A percentile compares a stretch with the other conserved stretches of the same genome.
phyloP scores from a whole-genome alignment of 2,797 vertebrate genomes.

The Hypotaenidia okinawae region DNA sequence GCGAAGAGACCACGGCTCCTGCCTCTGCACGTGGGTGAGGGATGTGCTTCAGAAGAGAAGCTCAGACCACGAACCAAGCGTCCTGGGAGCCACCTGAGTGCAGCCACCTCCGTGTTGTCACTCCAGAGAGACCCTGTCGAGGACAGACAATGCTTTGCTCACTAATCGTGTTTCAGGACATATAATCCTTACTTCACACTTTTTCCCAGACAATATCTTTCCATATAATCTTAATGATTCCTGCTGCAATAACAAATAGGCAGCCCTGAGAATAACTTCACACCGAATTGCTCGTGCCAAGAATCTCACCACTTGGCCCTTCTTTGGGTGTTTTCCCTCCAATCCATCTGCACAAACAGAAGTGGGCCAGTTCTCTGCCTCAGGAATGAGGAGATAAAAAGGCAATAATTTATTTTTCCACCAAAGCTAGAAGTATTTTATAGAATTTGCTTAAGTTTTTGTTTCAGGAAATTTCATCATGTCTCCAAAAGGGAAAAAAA shows the following conservation, averaged over 20 bases:
- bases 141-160: neutral
- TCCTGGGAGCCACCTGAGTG: neutral
- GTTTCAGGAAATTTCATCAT: slow-evolving; percentile 86
- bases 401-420: slow-evolving; percentile 81
- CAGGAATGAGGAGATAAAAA: slow-evolving; percentile 81
- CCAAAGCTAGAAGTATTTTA: slow-evolving; percentile 78
- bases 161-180: neutral
- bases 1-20: neutral
- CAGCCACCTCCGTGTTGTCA: fast-evolving
- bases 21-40: fast-evolving
- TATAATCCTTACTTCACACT: slow-evolving; percentile 27
- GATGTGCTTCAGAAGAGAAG: neutral
- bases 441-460: slow-evolving; percentile 79
- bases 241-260: slow-evolving; percentile 65
- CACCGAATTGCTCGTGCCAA: slow-evolving; percentile 64
- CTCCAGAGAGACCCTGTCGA: neutral
- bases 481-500: slow-evolving; percentile 79
- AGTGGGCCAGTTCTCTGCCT: slow-evolving; percentile 76
- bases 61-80: neutral
- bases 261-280: slow-evolving; percentile 66
- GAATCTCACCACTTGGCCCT: slow-evolving; percentile 70
- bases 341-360: slow-evolving; percentile 80
- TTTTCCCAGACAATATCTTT: slow-evolving; percentile 54
- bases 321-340: slow-evolving; percentile 74
- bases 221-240: slow-evolving; percentile 59